phyloP scores from a whole-genome alignment of 2,113 vertebrate genomes.

The rabbit (Oryctolagus cuniculus) region mOryCun1.1 NC_091447.1:65660001-65660500 shows the following conservation, averaged over 20 bases:
- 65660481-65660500: too few relatives aligned
- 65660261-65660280: constrained; percentile 97
- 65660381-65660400: background rate
- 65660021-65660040: constrained; percentile 98
- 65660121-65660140: constrained; percentile 98
- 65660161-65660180: constrained; percentile 92
- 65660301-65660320: constrained; percentile 97
- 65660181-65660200: background rate
- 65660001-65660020: constrained; percentile 93
- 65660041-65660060: constrained; percentile 96
- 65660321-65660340: constrained; percentile 95
- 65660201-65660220: background rate
- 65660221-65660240: background rate
- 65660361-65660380: constrained; percentile 96
- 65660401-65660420: background rate
- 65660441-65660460: background rate
- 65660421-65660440: background rate
- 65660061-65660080: constrained; percentile 97
- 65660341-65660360: constrained; percentile 90
- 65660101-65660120: constrained; percentile 98
- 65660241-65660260: constrained; percentile 92
- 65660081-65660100: constrained; percentile 97
- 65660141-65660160: constrained; percentile 97
- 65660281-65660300: constrained; percentile 97
- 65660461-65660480: background rate